phyloP scores from a whole-genome alignment of 2,888 invertebrate genomes.

The Sminthurinus aureus region DNA sequence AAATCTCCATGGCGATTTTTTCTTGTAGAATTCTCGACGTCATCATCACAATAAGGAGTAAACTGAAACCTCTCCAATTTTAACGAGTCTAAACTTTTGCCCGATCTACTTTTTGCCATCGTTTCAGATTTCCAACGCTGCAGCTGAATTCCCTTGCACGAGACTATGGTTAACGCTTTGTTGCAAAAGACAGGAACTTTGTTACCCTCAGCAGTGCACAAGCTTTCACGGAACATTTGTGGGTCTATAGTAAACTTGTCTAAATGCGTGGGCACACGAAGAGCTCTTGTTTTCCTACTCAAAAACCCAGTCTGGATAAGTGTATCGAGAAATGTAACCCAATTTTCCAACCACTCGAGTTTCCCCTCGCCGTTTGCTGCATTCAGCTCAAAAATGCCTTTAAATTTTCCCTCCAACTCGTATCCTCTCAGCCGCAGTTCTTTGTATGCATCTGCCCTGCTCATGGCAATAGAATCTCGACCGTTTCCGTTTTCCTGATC shows the following conservation, averaged over 20 bases:
- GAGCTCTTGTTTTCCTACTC: constrained; percentile 72
- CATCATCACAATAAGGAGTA: too few species aligned
- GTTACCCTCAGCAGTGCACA: constrained; percentile 54
- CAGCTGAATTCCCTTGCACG: constrained; percentile 80
- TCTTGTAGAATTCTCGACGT: too few species aligned
- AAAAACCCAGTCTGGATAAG: constrained; percentile 85
- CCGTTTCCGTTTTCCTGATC: constrained; percentile 45
- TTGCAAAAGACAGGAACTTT: constrained; percentile 63
- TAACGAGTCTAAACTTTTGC: not conserved
- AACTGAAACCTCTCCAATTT: too few species aligned
- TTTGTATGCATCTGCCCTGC: constrained; percentile 61
- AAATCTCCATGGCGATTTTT: too few species aligned
- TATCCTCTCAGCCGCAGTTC: constrained; percentile 62
- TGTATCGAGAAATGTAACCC: too few species aligned
- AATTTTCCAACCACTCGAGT: too few species aligned
- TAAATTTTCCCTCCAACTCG: constrained; percentile 62
- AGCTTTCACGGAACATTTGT: not conserved
- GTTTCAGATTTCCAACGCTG: constrained; percentile 78
- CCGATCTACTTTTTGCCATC: constrained; percentile 68
- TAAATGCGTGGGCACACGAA: constrained; percentile 79
- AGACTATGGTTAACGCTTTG: constrained; percentile 66
- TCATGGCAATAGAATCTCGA: constrained; percentile 37
- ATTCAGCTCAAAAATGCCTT: constrained; percentile 63
- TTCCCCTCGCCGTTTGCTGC: too few species aligned
- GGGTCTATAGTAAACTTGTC: constrained; percentile 76